Evolutionary conservation across 2,888 invertebrate species (phyloP).

Genomic region (Synergus umbraculus): DNA sequence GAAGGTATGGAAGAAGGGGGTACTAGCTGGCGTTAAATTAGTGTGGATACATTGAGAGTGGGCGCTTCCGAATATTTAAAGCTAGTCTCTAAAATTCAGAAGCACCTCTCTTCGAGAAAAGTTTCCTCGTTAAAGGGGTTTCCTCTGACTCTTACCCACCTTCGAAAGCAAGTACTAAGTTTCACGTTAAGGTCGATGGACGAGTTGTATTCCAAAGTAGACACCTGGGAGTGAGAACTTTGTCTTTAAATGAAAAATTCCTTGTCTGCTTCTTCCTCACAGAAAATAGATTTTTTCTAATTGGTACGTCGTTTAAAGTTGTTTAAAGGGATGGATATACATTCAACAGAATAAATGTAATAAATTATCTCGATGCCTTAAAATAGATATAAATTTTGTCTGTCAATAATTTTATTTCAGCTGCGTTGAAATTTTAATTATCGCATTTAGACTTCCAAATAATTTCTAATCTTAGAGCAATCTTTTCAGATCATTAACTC

Average conservation of each 20-base stretch:
- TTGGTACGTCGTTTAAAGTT: background rate
- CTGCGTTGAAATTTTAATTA: background rate
- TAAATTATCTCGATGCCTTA: background rate
- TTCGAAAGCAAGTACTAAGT: conserved; percentile 19
- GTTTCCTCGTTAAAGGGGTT: conserved; percentile 38
- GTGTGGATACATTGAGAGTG: conserved; percentile 14
- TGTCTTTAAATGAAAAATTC: conserved; percentile 34
- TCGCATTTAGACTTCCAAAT: background rate
- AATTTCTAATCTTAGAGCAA: background rate
- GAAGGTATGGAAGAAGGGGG: conserved; percentile 1
- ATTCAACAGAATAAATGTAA: background rate
- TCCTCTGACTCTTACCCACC: conserved; percentile 18
- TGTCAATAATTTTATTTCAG: too few relatives aligned
- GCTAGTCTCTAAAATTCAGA: conserved; percentile 62
- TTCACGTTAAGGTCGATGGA: conserved; percentile 27
- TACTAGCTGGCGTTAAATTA: conserved; percentile 53
- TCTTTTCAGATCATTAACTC: conserved; percentile 36
- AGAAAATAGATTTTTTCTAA: background rate
- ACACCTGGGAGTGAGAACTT: conserved; percentile 23
- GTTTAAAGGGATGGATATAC: background rate
- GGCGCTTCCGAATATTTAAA: conserved; percentile 65
- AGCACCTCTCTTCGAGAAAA: conserved; percentile 57
- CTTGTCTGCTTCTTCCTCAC: background rate
- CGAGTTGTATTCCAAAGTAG: conserved; percentile 33
- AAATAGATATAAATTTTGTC: too few relatives aligned